Percentiles rank a stretch among this genome's conserved stretches.
phyloP scores from a whole-genome alignment of 2,113 vertebrate species.

The Mohoua ochrocephala region DNA sequence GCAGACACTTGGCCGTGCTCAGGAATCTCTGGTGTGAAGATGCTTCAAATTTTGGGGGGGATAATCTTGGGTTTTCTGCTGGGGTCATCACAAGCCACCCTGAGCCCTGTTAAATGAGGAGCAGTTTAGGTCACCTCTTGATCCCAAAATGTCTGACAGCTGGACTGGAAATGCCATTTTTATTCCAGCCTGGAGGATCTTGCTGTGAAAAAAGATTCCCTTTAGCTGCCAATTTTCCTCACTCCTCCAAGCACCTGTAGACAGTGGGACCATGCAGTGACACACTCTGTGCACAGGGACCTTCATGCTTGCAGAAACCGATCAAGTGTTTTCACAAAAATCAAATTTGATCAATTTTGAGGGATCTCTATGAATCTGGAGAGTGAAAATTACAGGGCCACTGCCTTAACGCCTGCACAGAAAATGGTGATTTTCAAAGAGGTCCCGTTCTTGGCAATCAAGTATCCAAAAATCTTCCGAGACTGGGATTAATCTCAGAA shows the following conservation, averaged over 20 bases:
- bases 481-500: background rate
- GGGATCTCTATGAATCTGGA: background rate
- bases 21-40: background rate
- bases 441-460: background rate
- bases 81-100: background rate
- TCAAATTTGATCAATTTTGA: background rate
- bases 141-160: background rate
- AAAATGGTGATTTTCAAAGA: background rate
- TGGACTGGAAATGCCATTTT: background rate
- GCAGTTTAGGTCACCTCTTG: background rate
- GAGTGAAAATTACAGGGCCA: background rate
- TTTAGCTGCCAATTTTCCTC: background rate
- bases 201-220: background rate
- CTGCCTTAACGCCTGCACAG: background rate
- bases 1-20: background rate
- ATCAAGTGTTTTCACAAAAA: background rate
- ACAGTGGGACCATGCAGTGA: background rate
- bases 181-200: background rate
- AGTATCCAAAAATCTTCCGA: background rate
- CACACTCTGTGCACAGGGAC: background rate
- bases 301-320: fast-evolving
- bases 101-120: background rate
- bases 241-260: background rate
- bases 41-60: background rate
- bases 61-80: background rate